Conservation (phyloP, 2,888 invertebrate species). For the Morpho helenor region DNA sequence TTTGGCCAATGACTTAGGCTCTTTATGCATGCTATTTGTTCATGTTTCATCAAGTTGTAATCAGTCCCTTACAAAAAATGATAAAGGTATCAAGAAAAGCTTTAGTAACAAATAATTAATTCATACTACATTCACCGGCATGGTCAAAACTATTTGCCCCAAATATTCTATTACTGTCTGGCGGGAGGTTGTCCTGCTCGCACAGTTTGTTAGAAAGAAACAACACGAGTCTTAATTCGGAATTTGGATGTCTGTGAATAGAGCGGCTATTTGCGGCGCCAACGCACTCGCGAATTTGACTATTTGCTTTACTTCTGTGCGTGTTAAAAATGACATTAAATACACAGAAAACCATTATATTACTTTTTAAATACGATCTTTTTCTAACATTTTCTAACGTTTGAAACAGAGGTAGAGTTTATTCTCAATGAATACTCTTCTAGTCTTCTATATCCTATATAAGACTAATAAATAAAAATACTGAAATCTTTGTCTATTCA, state of each 20-base stretch:
- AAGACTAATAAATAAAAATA: no score
- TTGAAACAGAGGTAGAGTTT: no score
- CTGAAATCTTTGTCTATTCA: no score
- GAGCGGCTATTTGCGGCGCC: constrained; percentile 47
- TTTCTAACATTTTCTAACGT: no score
- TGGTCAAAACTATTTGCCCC: constrained; percentile 25
- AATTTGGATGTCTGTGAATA: constrained; percentile 25
- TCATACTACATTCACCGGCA: constrained; percentile 19
- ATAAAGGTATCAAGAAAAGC: background rate
- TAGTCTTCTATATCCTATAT: no score
- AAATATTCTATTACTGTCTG: constrained; percentile 24
- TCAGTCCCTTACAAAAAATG: no score
- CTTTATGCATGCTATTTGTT: no score
- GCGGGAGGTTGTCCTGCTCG: constrained; percentile 26
- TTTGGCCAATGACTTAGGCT: no score
- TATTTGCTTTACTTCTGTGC: constrained; percentile 17
- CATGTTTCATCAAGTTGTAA: no score
- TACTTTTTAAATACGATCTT: no score
- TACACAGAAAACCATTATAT: no score
- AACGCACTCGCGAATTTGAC: constrained; percentile 44
- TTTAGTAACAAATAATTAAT: background rate
- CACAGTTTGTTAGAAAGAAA: constrained; percentile 27
- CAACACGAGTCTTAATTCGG: constrained; percentile 18
- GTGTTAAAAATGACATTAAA: background rate
- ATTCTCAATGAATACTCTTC: no score